phyloP scores from a whole-genome alignment of 2,113 vertebrate genomes.

The Toxotes chatareus region DNA sequence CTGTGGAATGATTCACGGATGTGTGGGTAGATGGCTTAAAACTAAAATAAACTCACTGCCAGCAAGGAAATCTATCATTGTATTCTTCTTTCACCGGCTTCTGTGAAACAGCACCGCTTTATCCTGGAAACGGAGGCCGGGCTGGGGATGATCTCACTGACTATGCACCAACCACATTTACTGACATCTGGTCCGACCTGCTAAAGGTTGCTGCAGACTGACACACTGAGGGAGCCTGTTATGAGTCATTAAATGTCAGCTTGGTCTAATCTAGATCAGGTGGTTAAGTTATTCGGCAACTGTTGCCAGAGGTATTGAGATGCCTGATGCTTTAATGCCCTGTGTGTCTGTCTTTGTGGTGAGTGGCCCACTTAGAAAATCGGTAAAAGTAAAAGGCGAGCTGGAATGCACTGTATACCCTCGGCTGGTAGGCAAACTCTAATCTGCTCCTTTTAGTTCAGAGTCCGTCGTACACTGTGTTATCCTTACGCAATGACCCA shows the following conservation, averaged over 20 bases:
- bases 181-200: slow-evolving; percentile 28
- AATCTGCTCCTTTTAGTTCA: slow-evolving; percentile 38
- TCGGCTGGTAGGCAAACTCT: slow-evolving; percentile 21
- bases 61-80: neutral
- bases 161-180: neutral
- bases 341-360: slow-evolving; percentile 15
- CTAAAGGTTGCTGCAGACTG: slow-evolving; percentile 23
- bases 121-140: neutral
- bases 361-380: slow-evolving; percentile 10
- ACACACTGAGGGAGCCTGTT: neutral
- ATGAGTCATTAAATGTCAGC: slow-evolving; percentile 63
- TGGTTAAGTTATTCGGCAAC: slow-evolving; percentile 29
- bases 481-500: slow-evolving; percentile 39
- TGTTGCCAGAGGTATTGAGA: slow-evolving; percentile 26
- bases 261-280: slow-evolving; percentile 35
- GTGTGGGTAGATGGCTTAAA: neutral
- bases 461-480: slow-evolving; percentile 38
- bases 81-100: neutral
- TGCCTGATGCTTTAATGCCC: neutral
- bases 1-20: slow-evolving; percentile 6
- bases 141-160: neutral
- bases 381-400: slow-evolving; percentile 17
- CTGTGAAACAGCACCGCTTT: slow-evolving; percentile 3
- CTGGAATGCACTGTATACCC: slow-evolving; percentile 30
- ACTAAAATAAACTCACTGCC: slow-evolving; percentile 1